Conservation (phyloP, 2,797 vertebrate species). For the Eulemur rubriventer region DNA sequence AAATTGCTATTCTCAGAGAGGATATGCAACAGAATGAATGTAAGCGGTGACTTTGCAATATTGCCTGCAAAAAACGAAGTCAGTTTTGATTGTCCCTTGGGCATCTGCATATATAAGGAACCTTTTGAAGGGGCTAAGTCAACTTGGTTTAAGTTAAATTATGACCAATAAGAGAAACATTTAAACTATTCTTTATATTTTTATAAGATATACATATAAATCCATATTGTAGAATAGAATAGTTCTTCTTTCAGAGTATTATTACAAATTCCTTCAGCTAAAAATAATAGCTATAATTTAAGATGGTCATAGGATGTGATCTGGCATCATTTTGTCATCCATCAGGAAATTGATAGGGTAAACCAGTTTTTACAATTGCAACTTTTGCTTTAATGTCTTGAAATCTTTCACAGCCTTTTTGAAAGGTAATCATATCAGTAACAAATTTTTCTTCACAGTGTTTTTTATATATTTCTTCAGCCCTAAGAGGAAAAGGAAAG, state of each 20-base stretch:
- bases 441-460: slow-evolving; percentile 74
- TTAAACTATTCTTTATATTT: background rate
- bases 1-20: background rate
- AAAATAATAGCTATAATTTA: slow-evolving; percentile 16
- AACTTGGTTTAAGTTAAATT: slow-evolving; percentile 33
- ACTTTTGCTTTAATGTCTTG: slow-evolving; percentile 70
- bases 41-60: background rate
- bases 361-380: slow-evolving; percentile 60
- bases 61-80: background rate
- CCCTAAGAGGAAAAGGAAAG: slow-evolving; percentile 57
- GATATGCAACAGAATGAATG: background rate
- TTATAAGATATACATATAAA: background rate
- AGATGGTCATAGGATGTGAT: background rate
- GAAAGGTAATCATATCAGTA: slow-evolving; percentile 64
- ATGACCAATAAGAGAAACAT: background rate
- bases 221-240: background rate
- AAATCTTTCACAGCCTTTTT: slow-evolving; percentile 69
- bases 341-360: background rate
- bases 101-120: background rate
- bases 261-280: background rate
- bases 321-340: background rate
- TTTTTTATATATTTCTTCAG: slow-evolving; percentile 67
- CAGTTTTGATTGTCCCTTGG: background rate
- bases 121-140: background rate
- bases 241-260: background rate